Evolutionary conservation across 92 coral and sea anemone genomes (phyloP).

Genomic region (Phenganax subtilis): DNA sequence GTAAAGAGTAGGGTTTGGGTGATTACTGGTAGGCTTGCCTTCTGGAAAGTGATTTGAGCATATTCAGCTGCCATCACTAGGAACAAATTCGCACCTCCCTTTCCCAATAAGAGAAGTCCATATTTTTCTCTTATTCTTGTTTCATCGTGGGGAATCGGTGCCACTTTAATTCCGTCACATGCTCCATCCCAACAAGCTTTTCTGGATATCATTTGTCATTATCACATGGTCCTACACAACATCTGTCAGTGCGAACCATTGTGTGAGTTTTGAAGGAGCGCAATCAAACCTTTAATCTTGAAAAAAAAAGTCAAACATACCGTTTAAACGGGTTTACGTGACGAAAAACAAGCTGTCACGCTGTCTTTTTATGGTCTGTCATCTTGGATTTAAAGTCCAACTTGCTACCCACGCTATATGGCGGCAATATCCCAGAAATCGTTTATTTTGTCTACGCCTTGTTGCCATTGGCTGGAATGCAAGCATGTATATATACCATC

Average conservation of each 20-base stretch:
- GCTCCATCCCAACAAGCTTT: constrained; percentile 11
- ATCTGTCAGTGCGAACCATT: constrained; percentile 27
- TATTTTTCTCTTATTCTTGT: not conserved
- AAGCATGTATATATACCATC: constrained; percentile 56
- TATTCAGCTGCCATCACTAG: constrained; percentile 13
- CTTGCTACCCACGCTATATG: constrained; percentile 30
- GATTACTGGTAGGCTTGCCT: constrained; percentile 19
- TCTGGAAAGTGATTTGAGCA: constrained; percentile 33
- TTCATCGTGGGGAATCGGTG: constrained; percentile 22
- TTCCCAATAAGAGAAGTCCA: constrained; percentile 12
- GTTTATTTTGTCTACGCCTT: constrained; percentile 33
- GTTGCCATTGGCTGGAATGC: constrained; percentile 69
- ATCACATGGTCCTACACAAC: constrained; percentile 25
- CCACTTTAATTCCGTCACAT: constrained; percentile 17
- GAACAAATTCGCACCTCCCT: constrained; percentile 24
- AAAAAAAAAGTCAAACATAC: not conserved
- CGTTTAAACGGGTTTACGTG: not conserved
- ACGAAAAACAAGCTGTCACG: not conserved
- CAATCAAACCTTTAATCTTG: not conserved
- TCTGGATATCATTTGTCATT: constrained; percentile 15
- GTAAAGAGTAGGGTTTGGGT: constrained; percentile 18
- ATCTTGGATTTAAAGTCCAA: constrained; percentile 31
- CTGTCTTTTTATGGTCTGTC: not conserved
- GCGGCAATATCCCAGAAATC: constrained; percentile 25
- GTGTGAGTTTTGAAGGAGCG: not conserved